Evolutionary conservation across 2,113 vertebrate species (phyloP).

Genomic region (Platysternon megacephalum): DNA sequence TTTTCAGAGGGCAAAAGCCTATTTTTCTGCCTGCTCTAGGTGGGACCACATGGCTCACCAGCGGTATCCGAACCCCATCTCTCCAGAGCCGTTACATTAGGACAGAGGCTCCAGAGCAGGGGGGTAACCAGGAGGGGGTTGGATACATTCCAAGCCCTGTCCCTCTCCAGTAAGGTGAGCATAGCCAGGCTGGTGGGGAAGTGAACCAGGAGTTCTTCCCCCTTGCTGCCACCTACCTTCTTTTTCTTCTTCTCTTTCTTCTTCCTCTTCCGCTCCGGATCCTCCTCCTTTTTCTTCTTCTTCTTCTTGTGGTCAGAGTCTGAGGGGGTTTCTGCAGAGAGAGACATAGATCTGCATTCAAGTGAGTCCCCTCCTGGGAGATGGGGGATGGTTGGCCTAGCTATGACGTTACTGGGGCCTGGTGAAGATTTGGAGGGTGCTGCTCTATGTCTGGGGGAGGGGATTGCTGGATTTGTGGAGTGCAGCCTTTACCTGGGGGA

Average conservation of each 20-base stretch:
- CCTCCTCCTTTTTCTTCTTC: slow-evolving; percentile 98
- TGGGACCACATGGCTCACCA: not conserved
- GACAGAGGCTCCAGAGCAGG: not conserved
- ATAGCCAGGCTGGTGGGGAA: rapidly evolving
- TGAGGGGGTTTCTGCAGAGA: slow-evolving; percentile 89
- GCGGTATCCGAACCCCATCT: not conserved
- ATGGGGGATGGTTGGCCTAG: not conserved
- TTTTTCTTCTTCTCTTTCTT: slow-evolving; percentile 99
- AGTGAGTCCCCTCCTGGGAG: not conserved
- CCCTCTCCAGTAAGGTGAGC: rapidly evolving
- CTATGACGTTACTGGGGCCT: not conserved
- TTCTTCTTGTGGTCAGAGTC: slow-evolving; percentile 99
- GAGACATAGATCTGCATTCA: rapidly evolving
- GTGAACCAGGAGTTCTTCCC: rapidly evolving
- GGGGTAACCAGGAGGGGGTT: not conserved
- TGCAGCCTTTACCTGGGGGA: slow-evolving; percentile 85
- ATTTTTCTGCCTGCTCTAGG: not conserved
- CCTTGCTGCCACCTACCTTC: slow-evolving; percentile 81
- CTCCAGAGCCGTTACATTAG: not conserved
- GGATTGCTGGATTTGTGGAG: rapidly evolving
- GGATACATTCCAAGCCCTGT: not conserved
- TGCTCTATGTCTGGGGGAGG: not conserved
- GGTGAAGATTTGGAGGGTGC: not conserved
- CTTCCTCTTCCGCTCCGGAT: slow-evolving; percentile 95
- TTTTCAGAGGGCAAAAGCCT: not conserved